Conservation (phyloP, 2,113 vertebrate species). For the Crocuta crocuta region DNA sequence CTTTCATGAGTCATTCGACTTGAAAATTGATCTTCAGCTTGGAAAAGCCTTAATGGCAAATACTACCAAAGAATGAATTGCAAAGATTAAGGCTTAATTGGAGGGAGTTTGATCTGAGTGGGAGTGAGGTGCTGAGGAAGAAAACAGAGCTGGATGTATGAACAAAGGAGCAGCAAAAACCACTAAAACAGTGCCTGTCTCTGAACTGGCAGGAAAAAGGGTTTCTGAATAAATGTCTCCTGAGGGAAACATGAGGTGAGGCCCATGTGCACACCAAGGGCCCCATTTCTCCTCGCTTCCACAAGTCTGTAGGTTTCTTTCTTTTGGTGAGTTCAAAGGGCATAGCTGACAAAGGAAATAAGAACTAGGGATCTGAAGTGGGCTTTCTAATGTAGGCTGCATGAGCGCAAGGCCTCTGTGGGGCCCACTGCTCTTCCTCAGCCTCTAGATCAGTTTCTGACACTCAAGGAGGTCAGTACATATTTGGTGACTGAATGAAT, state of each 20-base stretch:
- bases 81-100: constrained; percentile 3
- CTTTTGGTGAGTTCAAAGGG: neutral
- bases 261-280: neutral
- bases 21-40: constrained; percentile 64
- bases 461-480: neutral
- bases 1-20: constrained; percentile 49
- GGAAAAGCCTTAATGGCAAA: constrained; percentile 44
- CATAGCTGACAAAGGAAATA: neutral
- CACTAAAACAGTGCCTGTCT: neutral
- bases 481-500: neutral
- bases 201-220: neutral
- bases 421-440: neutral
- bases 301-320: neutral
- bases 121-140: neutral
- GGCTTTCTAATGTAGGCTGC: neutral
- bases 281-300: neutral
- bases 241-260: neutral
- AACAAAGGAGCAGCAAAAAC: neutral
- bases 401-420: neutral
- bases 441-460: neutral
- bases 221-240: neutral
- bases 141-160: neutral
- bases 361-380: neutral
- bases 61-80: neutral
- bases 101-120: neutral